Evolutionary conservation across 1,140 invertebrate genomes (phyloP).

Genomic region (Cotesia typhae): DNA sequence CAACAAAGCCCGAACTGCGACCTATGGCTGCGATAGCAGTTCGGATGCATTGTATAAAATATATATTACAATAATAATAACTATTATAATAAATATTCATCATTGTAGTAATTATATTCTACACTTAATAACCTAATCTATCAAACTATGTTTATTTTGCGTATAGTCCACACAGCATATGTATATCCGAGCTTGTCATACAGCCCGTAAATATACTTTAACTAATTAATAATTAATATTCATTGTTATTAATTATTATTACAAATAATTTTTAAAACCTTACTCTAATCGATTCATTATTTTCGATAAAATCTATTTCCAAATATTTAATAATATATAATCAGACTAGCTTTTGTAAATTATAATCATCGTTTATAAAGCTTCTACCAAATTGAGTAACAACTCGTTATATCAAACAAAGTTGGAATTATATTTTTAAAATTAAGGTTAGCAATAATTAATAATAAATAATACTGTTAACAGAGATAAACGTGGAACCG

Average conservation of each 20-base stretch:
- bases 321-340: no score
- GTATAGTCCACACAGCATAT: slow-evolving; percentile 60
- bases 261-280: background rate
- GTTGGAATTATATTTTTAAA: no score
- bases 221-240: background rate
- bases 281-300: background rate
- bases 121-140: background rate
- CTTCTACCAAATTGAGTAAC: no score
- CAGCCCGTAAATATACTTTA: background rate
- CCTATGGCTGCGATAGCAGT: slow-evolving; percentile 56
- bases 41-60: slow-evolving; percentile 61
- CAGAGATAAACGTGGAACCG: slow-evolving; percentile 62
- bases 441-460: background rate
- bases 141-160: slow-evolving; percentile 37
- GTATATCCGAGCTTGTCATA: slow-evolving; percentile 1
- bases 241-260: background rate
- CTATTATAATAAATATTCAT: slow-evolving; percentile 2
- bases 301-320: no score
- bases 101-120: background rate
- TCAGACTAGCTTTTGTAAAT: no score
- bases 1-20: slow-evolving; percentile 57
- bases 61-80: slow-evolving; percentile 41
- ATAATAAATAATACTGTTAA: slow-evolving; percentile 41
- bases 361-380: no score
- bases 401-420: no score